Evolutionary conservation across 1,140 invertebrate genomes (phyloP).

Genomic region (Neodiprion pinetum): DNA sequence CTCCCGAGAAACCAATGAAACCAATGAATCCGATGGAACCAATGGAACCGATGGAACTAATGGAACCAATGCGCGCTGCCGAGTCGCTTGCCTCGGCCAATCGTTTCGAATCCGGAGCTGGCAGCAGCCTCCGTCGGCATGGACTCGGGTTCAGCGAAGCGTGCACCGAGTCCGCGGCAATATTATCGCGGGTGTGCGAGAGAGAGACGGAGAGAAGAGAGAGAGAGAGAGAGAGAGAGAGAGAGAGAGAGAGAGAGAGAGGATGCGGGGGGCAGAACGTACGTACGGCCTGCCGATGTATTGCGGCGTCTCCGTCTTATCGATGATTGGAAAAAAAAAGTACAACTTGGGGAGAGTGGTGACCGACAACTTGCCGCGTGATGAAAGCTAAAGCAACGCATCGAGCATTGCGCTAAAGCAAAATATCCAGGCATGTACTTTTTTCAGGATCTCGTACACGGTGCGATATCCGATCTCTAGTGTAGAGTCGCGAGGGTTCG

Average conservation of each 20-base stretch:
- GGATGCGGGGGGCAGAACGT: conserved; percentile 12
- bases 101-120: conserved; percentile 6
- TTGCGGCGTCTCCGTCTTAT: conserved; percentile 54
- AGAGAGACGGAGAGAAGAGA: conserved; percentile 12
- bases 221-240: conserved; percentile 15
- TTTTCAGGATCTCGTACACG: too few relatives aligned
- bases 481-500: background rate
- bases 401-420: too few relatives aligned
- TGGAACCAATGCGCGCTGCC: conserved; percentile 1
- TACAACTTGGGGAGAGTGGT: background rate
- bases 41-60: conserved; percentile 7
- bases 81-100: background rate
- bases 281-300: conserved; percentile 30
- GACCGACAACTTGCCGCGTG: background rate
- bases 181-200: background rate
- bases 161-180: background rate
- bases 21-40: conserved; percentile 7
- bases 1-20: background rate
- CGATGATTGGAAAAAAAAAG: conserved; percentile 54
- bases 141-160: background rate
- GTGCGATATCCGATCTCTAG: background rate
- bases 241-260: conserved; percentile 13
- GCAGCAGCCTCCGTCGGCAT: background rate
- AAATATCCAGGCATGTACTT: too few relatives aligned
- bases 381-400: too few relatives aligned